A percentile compares a stretch with the other conserved stretches of the same genome.
Conservation (phyloP, 2,113 vertebrate species). For the Aplodontia rufa region DNA sequence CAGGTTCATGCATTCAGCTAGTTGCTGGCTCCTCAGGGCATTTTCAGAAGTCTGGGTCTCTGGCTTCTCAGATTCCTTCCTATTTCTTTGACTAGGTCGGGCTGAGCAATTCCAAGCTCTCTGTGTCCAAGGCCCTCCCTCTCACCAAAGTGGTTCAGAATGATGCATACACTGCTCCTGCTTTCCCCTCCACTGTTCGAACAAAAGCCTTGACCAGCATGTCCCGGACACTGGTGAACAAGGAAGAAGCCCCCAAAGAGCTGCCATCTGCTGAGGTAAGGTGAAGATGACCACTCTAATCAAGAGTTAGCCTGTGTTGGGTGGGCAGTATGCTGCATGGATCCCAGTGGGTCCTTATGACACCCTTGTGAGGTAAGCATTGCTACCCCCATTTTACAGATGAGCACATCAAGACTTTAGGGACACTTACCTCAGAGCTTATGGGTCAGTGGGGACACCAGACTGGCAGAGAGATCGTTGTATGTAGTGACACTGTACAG, state of each 20-base stretch:
- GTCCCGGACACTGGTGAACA: constrained; percentile 91
- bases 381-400: neutral
- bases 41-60: neutral
- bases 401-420: neutral
- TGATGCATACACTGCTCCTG: constrained; percentile 92
- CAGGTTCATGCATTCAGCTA: neutral
- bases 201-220: constrained; percentile 88
- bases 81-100: constrained; percentile 83
- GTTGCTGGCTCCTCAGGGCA: neutral
- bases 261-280: constrained; percentile 85
- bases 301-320: neutral
- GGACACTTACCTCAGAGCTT: neutral
- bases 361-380: neutral
- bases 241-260: constrained; percentile 86
- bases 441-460: neutral
- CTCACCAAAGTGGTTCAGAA: constrained; percentile 99
- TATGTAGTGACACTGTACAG: neutral
- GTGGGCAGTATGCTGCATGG: neutral
- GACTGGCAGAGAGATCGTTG: too few relatives aligned
- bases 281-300: neutral
- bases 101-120: constrained; percentile 86
- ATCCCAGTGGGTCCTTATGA: neutral
- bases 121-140: constrained; percentile 89
- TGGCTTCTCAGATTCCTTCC: neutral
- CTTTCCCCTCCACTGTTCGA: constrained; percentile 83